Evolutionary conservation across 2,888 invertebrate genomes (phyloP), one percentile per base, ranked within the genome.

Genomic region (Vanessa cardui): DNA sequence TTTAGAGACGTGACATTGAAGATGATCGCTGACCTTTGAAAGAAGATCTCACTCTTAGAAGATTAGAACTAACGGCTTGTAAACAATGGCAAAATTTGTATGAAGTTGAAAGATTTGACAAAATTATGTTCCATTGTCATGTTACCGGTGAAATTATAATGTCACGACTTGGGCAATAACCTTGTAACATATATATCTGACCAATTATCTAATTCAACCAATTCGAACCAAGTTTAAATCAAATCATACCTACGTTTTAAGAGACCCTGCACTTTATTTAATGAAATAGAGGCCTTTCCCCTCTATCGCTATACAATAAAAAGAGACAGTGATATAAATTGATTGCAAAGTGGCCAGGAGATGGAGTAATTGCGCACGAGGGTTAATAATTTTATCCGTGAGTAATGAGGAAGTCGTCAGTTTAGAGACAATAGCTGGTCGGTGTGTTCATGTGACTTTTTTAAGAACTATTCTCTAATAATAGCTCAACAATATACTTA

Each of bases 401-500:
- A 63, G 46, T 60, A 71, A 71, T 69, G 58, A 71, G 71, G 71
- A 71, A 66, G 69, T 66, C 39, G 52, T 60, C 60, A 49, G 66
- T 71, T 71, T 44, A 66, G 62, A 31, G 52, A 70, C 49, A 58
- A 61, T 71, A 46, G 26, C 58, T 31, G 8, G 52, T 15, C 31
- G 49, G 18, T 3, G 18, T 49, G 16, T 54, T 26, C 21, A 31
- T 54, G 31, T n/a, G 39, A 39, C 52, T 54, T 54, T 54, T 54
- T n/a, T 4, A 3, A 33, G 33, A 39, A 39, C 39, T 39, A 12
- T 8, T 39, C 39, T 39, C 3, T 39, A 2, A 0, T 3, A 4
- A 1, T 33, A 33, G 33, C 1, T 33, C 7, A 33, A 33, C 9
- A 8, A 33, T 33, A 33, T 33, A 0, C 9, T 33, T 33, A 33